These are phyloP conservation scores for Gambusia affinis DNA, from an alignment of 2,113 vertebrate genomes.

Conservation along the genomic window DNA sequence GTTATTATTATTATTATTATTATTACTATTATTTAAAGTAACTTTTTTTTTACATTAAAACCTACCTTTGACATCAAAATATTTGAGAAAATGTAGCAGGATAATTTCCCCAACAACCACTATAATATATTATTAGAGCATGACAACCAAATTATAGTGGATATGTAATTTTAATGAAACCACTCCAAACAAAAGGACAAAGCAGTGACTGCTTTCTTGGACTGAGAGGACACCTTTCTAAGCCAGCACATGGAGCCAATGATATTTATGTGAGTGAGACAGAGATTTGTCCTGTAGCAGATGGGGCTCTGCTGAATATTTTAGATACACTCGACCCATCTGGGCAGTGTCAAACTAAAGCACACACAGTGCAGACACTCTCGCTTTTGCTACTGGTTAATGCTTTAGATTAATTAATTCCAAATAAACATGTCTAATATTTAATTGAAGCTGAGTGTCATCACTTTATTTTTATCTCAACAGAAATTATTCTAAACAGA, in stretches of 20 bases:
- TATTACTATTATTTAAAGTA: background rate
- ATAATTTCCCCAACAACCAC: conserved; percentile 25
- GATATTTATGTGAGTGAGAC: conserved; percentile 38
- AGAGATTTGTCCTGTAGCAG: conserved; percentile 62
- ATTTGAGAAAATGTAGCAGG: conserved; percentile 20
- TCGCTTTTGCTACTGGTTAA: conserved; percentile 23
- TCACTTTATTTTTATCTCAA: conserved; percentile 14
- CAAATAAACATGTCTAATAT: conserved; percentile 10
- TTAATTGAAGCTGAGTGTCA: conserved; percentile 12
- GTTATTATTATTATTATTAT: background rate
- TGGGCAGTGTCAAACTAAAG: conserved; percentile 36
- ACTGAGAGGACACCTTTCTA: conserved; percentile 39
- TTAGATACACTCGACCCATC: conserved; percentile 62
- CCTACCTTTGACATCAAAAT: background rate
- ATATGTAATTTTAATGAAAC: conserved; percentile 53
- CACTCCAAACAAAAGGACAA: conserved; percentile 54
- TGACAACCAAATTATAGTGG: conserved; percentile 27
- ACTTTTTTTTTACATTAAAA: no score
- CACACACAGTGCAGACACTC: conserved; percentile 19
- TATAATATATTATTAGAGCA: conserved; percentile 37
- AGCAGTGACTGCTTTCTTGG: conserved; percentile 53
- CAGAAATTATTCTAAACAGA: conserved; percentile 12
- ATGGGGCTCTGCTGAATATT: conserved; percentile 71
- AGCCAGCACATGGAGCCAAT: conserved; percentile 63
- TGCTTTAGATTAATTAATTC: conserved; percentile 18